Percentiles rank a stretch among this genome's conserved stretches.
Evolutionary conservation across 2,113 vertebrate species (phyloP).

Genomic region (Phocoena sinus): DNA sequence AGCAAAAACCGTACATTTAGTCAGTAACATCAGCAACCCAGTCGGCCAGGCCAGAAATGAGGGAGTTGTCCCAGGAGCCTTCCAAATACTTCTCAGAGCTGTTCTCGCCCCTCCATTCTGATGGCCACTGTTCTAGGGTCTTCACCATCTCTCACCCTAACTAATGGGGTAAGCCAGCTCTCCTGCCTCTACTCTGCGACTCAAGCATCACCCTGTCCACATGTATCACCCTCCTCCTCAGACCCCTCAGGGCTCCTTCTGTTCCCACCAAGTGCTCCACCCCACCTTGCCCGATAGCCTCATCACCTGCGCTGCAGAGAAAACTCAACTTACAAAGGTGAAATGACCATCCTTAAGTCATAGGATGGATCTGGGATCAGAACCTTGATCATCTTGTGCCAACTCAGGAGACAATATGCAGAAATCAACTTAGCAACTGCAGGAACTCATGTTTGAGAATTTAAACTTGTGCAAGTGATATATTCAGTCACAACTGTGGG

Average conservation of each 20-base stretch:
- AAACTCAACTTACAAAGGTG: not conserved
- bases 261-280: not conserved
- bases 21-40: not conserved
- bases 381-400: not conserved
- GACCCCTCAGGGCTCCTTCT: not conserved
- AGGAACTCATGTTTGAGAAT: not conserved
- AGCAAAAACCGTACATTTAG: not conserved
- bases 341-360: not conserved
- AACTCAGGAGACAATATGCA: not conserved
- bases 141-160: not conserved
- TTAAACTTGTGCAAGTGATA: not conserved
- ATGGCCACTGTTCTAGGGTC: fast-evolving
- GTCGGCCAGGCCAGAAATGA: not conserved
- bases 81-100: not conserved
- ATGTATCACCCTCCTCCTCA: not conserved
- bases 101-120: not conserved
- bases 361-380: not conserved
- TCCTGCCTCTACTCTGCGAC: not conserved
- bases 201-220: not conserved
- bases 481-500: not conserved
- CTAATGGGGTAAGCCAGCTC: not conserved
- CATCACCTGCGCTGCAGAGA: not conserved
- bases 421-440: not conserved
- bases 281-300: not conserved
- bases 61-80: not conserved